Percentiles rank a stretch among this genome's conserved stretches.
phyloP scores from a whole-genome alignment of 1,140 invertebrate species.

The Drosophila oshimai region DNA sequence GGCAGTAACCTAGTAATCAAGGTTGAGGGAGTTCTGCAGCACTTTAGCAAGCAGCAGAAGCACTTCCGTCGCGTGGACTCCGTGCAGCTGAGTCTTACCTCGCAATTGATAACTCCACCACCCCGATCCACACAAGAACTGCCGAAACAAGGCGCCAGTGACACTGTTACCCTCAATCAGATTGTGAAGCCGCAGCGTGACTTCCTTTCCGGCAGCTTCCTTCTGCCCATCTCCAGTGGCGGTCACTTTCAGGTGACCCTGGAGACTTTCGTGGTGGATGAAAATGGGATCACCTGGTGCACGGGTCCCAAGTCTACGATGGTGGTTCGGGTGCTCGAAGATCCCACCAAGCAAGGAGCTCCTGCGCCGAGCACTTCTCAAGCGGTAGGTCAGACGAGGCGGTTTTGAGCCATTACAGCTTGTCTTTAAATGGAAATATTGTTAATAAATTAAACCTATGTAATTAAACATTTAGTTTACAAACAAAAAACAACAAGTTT shows the following conservation, averaged over 20 bases:
- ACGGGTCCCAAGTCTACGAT: constrained; percentile 80
- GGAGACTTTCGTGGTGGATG: constrained; percentile 81
- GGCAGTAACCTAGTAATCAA: constrained; percentile 92
- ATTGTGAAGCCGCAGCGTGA: constrained; percentile 90
- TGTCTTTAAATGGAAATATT: not conserved
- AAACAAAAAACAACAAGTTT: not conserved
- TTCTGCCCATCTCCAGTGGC: constrained; percentile 84
- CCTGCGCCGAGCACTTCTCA: constrained; percentile 60
- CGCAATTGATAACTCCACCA: constrained; percentile 85
- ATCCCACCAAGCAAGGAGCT: constrained; percentile 68
- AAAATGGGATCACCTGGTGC: constrained; percentile 77
- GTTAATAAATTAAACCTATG: not conserved
- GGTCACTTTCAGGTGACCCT: constrained; percentile 81
- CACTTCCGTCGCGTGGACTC: constrained; percentile 88
- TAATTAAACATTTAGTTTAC: not conserved
- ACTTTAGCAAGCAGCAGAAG: constrained; percentile 85
- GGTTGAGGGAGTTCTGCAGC: constrained; percentile 93
- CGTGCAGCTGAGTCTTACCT: constrained; percentile 88
- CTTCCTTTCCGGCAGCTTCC: constrained; percentile 91
- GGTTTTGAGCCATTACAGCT: constrained; percentile 50
- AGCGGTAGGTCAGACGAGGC: constrained; percentile 51
- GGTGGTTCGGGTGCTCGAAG: constrained; percentile 78
- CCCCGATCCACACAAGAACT: constrained; percentile 83
- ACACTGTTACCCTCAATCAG: constrained; percentile 85
- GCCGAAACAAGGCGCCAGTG: constrained; percentile 41